Evolutionary conservation across 2,888 invertebrate genomes (phyloP).

Genomic region (Lasioglossum zephyrum): DNA sequence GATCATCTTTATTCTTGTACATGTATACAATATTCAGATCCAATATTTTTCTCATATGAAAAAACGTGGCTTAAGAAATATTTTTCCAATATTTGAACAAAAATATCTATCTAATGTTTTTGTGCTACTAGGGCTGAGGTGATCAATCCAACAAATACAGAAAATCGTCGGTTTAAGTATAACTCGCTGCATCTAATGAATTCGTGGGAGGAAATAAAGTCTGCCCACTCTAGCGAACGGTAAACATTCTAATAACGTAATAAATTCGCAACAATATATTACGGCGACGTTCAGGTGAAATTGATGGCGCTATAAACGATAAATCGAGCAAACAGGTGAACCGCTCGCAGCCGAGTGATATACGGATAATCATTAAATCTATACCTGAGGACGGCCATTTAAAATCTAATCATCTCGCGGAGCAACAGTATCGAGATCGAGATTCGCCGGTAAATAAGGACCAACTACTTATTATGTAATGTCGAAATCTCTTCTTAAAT

Average conservation of each 20-base stretch:
- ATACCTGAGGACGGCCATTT: not conserved
- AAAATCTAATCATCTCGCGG: not conserved
- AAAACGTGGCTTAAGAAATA: too few relatives aligned
- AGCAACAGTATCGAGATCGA: not conserved
- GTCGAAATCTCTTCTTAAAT: too few relatives aligned
- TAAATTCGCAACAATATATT: not conserved
- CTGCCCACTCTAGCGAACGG: not conserved
- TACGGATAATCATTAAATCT: not conserved
- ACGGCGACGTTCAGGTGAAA: not conserved
- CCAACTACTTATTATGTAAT: not conserved
- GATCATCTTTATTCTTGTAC: too few relatives aligned
- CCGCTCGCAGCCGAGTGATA: not conserved
- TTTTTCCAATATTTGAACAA: too few relatives aligned
- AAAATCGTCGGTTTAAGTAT: not conserved
- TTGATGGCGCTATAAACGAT: not conserved
- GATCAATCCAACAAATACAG: not conserved
- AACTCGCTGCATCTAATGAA: not conserved
- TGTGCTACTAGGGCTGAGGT: too few relatives aligned
- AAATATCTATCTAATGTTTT: too few relatives aligned
- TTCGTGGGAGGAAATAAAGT: not conserved
- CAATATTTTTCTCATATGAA: too few relatives aligned
- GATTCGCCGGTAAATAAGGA: too few relatives aligned
- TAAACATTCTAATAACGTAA: not conserved
- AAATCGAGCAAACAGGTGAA: constrained; percentile 9
- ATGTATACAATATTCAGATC: too few relatives aligned